Conservation (phyloP, 2,797 vertebrate species). For the Acanthurus lineatus region DNA sequence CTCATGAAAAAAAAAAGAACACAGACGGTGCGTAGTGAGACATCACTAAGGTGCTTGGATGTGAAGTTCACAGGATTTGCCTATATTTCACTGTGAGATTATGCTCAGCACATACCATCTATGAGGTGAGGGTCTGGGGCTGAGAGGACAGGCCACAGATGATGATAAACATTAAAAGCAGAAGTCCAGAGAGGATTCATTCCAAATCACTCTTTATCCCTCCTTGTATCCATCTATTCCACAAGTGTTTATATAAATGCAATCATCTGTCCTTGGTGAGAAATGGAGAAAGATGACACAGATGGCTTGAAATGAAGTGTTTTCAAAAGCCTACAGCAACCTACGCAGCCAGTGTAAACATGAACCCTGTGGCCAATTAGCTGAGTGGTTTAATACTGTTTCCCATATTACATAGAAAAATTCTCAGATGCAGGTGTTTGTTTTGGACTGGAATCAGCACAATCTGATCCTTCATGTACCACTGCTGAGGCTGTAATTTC, state of each 20-base stretch:
- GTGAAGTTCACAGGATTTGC: background rate
- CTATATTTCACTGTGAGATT: constrained; percentile 2
- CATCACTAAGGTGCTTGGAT: background rate
- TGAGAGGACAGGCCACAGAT: background rate
- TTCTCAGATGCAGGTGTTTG: constrained; percentile 5
- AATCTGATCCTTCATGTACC: constrained; percentile 8
- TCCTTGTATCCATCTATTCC: constrained; percentile 8
- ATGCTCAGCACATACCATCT: constrained; percentile 31
- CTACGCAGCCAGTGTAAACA: constrained; percentile 42
- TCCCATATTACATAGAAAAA: too few species aligned
- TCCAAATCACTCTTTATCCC: background rate
- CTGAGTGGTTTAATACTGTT: background rate
- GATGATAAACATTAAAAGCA: constrained; percentile 5
- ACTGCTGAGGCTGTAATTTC: background rate
- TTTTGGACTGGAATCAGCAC: constrained; percentile 5
- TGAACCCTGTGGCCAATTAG: constrained; percentile 20
- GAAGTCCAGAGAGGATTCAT: too few species aligned
- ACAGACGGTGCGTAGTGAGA: background rate
- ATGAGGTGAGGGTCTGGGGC: background rate
- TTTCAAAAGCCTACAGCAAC: constrained; percentile 18
- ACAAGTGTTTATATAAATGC: constrained; percentile 34
- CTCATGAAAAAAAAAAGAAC: constrained; percentile 1
- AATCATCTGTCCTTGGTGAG: constrained; percentile 15
- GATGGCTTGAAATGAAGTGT: constrained; percentile 26
- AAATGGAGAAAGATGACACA: constrained; percentile 30